Percentiles rank a stretch among this genome's conserved stretches.
phyloP scores from a whole-genome alignment of 2,113 vertebrate species.

The Scomber scombrus region DNA sequence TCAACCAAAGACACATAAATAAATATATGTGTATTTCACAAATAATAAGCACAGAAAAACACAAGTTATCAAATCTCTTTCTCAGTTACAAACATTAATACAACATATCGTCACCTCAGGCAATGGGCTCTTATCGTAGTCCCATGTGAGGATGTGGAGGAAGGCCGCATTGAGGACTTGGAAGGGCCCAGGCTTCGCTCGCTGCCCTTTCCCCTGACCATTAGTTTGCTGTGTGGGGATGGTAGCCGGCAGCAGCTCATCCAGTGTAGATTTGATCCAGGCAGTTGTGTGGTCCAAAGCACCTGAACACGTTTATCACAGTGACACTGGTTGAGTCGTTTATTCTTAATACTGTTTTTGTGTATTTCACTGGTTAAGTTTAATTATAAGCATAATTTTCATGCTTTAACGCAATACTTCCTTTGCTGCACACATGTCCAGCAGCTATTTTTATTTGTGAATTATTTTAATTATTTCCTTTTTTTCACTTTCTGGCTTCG shows the following conservation, averaged over 20 bases:
- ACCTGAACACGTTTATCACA: slow-evolving; percentile 75
- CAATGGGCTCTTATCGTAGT: slow-evolving; percentile 84
- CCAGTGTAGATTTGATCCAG: slow-evolving; percentile 91
- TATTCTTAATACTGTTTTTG: too few species aligned
- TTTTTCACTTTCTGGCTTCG: too few species aligned
- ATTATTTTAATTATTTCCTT: too few species aligned
- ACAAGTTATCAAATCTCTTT: background rate
- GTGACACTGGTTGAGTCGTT: too few species aligned
- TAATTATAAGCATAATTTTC: too few species aligned
- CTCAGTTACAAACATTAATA: background rate
- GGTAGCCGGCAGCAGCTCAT: slow-evolving; percentile 85
- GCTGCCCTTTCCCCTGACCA: slow-evolving; percentile 75
- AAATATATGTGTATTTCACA: background rate
- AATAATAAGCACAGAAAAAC: background rate
- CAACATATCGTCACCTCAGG: slow-evolving; percentile 87
- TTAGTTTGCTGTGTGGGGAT: slow-evolving; percentile 71
- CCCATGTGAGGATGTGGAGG: slow-evolving; percentile 89
- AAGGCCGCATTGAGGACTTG: slow-evolving; percentile 90
- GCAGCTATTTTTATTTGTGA: too few species aligned
- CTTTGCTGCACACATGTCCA: too few species aligned
- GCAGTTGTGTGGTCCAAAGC: slow-evolving; percentile 90
- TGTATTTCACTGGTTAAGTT: too few species aligned
- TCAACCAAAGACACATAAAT: too few species aligned
- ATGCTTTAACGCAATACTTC: too few species aligned
- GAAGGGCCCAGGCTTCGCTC: slow-evolving; percentile 86